Percentiles rank a stretch among this genome's conserved stretches.
phyloP scores from a whole-genome alignment of 2,113 vertebrate genomes.

The Pterophyllum scalare region DNA sequence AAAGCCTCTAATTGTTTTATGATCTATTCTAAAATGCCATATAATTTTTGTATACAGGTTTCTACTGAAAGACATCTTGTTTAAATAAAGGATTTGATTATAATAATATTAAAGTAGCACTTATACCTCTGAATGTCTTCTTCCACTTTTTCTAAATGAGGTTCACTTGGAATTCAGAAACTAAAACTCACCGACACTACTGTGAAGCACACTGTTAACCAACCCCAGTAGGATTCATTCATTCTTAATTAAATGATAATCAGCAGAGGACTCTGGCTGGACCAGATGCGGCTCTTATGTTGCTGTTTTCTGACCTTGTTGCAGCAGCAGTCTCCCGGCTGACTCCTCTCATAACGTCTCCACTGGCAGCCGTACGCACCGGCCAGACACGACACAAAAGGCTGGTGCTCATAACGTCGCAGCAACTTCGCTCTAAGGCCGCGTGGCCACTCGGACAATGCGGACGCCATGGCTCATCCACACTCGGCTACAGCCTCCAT shows the following conservation, averaged over 20 bases:
- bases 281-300: background rate
- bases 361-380: slow-evolving; percentile 87
- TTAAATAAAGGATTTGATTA: too few species aligned
- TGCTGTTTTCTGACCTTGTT: slow-evolving; percentile 67
- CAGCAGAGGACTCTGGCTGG: background rate
- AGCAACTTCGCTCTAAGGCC: slow-evolving; percentile 78
- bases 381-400: slow-evolving; percentile 83
- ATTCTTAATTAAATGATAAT: background rate
- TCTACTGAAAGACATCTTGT: too few species aligned
- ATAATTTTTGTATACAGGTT: too few species aligned
- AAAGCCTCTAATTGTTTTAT: too few species aligned
- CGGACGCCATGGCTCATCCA: slow-evolving; percentile 68
- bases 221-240: background rate
- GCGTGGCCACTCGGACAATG: slow-evolving; percentile 76
- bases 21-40: too few species aligned
- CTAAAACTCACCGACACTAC: background rate
- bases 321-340: slow-evolving; percentile 86
- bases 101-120: too few species aligned
- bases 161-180: too few species aligned
- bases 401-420: slow-evolving; percentile 81
- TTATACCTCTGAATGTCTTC: too few species aligned
- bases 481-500: slow-evolving; percentile 27
- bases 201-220: background rate
- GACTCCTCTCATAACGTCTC: slow-evolving; percentile 77
- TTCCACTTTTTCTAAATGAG: too few species aligned